Base-by-base conservation (phyloP, 2,888 invertebrate species). In the Chrysolina oricalcia region DNA sequence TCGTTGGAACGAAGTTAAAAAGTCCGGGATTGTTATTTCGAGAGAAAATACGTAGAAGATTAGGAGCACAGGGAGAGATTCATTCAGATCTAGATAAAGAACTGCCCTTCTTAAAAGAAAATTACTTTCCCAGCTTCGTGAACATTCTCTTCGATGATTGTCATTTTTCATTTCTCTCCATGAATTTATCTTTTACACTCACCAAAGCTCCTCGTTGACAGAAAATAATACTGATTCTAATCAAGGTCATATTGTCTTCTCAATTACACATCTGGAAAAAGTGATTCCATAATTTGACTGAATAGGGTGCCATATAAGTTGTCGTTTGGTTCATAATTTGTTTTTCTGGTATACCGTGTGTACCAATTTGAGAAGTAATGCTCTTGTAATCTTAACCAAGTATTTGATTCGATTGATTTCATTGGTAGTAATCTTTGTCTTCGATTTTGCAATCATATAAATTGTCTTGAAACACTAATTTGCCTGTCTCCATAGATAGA, bases 91-190 rank as follows among this genome's bases (percentile, higher is more conserved):
- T 50, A 68, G 68, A 68, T 68, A 53, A 68, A 53, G 53, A 53
- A 68, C 11, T 53, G 68, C 46, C 50, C 68, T 53, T 53, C 68
- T 68, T 15, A 27, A 40, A 19, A 19, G 68, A 53, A 68, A 53
- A 68, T 68, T 68, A 68, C 68, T 53, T 68, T 53, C 50, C 48
- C 35, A 67, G 67, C 67, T 67, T n/a, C 67, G 67, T 50, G 67
- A 67, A 48, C 50, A 67, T 67, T 48, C 67, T 27, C 50, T 67
- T 48, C 27, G 17, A 67, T 67, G 67, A 48, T 48, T 67, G 67
- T 67, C 67, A 67, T 67, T 67, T 50, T 67, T 67, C 48, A 67
- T 67, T 48, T 27, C 11, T 46, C 27, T n/a, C 13, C 19, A 46
- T 46, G 23, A 66, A 48, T 66, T 66, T 48, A 48, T 48, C 66